A percentile compares a stretch with the other conserved stretches of the same genome.
These are phyloP conservation scores for Gasteruption jaculator DNA, from an alignment of 2,888 invertebrate species.

Conservation along the genomic window DNA sequence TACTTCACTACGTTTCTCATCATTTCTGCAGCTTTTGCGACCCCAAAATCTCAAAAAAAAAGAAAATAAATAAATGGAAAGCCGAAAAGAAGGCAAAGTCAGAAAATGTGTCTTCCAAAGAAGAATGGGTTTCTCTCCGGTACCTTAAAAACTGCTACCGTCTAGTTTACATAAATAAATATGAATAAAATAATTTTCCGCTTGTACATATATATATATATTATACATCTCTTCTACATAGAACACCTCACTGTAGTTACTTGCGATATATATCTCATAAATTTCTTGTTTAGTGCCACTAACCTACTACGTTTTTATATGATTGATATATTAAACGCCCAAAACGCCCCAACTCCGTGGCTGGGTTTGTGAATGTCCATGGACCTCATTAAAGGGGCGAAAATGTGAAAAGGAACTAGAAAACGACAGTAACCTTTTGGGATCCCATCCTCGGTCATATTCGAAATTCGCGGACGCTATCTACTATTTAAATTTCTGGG, in stretches of 20 bases:
- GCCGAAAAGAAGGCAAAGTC: slow-evolving; percentile 52
- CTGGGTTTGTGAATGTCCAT: slow-evolving; percentile 47
- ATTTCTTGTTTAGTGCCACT: slow-evolving; percentile 39
- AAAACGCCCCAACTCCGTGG: slow-evolving; percentile 44
- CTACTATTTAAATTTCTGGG: too few species aligned
- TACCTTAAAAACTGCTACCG: too few species aligned
- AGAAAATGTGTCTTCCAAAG: slow-evolving; percentile 81
- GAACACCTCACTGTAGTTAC: slow-evolving; percentile 38
- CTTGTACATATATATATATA: slow-evolving; percentile 42
- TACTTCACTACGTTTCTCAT: not conserved
- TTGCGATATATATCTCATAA: slow-evolving; percentile 30
- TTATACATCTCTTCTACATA: slow-evolving; percentile 26
- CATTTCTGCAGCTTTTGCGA: not conserved
- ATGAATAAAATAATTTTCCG: slow-evolving; percentile 43
- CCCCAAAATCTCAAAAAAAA: slow-evolving; percentile 22
- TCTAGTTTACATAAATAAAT: slow-evolving; percentile 17
- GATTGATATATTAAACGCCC: slow-evolving; percentile 37
- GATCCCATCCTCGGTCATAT: slow-evolving; percentile 31
- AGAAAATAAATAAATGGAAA: slow-evolving; percentile 13
- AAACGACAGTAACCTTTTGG: too few species aligned
- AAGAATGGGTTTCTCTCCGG: slow-evolving; percentile 29
- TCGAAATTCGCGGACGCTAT: too few species aligned
- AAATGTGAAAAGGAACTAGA: too few species aligned
- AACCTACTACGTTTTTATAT: too few species aligned
- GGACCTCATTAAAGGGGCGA: slow-evolving; percentile 50